Evolutionary conservation across 2,113 vertebrate species (phyloP).

Genomic region (Trematocara marginatum): DNA sequence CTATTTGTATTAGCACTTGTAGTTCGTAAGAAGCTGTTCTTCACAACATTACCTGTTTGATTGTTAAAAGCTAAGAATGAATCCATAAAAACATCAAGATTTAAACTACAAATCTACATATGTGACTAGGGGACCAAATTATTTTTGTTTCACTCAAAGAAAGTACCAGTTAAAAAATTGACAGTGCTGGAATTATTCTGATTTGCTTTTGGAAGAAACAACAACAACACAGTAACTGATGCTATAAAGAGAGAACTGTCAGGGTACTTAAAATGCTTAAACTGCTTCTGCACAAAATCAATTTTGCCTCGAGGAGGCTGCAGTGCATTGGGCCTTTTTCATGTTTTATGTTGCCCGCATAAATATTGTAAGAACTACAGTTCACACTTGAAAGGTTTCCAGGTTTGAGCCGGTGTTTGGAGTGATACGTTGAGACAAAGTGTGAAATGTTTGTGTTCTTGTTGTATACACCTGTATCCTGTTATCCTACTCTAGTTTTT

Average conservation of each 20-base stretch:
- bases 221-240: background rate
- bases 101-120: background rate
- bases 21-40: background rate
- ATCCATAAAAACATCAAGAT: background rate
- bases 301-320: background rate
- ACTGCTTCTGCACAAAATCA: background rate
- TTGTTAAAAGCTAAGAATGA: background rate
- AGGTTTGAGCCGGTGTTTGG: background rate
- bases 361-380: background rate
- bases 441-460: background rate
- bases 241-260: background rate
- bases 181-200: fast-evolving
- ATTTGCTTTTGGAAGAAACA: background rate
- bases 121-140: background rate
- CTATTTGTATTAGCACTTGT: background rate
- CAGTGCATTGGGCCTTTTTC: background rate
- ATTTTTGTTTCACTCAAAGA: background rate
- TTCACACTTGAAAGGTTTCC: conserved; percentile 10
- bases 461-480: background rate
- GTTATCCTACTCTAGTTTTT: background rate
- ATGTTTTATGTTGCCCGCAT: conserved; percentile 11
- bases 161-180: background rate
- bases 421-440: background rate
- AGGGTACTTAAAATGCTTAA: background rate
- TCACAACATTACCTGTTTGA: background rate